These are phyloP conservation scores for Diplolepis rosae DNA, from an alignment of 2,888 invertebrate genomes.

Conservation along the genomic window DNA sequence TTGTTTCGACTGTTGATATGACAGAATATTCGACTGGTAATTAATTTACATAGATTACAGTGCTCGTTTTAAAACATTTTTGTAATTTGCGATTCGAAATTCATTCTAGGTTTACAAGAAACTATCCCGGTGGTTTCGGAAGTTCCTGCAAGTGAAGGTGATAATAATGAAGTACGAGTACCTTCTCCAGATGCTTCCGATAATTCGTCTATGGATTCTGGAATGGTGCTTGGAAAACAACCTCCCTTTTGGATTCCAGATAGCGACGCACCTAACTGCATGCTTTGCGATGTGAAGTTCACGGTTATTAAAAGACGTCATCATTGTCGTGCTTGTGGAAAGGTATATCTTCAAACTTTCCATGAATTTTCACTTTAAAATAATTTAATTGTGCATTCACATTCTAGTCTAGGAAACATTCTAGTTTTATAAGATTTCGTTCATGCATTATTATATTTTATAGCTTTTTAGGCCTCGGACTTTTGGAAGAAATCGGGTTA, in stretches of 20 bases:
- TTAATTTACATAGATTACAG: neutral
- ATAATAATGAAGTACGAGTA: conserved; percentile 57
- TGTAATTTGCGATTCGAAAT: neutral
- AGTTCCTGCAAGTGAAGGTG: conserved; percentile 54
- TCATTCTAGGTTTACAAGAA: conserved; percentile 52
- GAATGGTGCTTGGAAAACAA: conserved; percentile 80
- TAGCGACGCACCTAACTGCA: conserved; percentile 85
- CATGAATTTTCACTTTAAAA: conserved; percentile 4
- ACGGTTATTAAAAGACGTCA: conserved; percentile 88
- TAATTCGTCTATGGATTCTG: conserved; percentile 66
- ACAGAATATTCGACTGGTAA: conserved; percentile 56
- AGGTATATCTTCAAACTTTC: conserved; percentile 73
- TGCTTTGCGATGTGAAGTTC: conserved; percentile 88
- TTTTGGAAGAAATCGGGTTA: no score
- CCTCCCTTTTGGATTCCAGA: conserved; percentile 93
- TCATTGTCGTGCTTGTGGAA: conserved; percentile 91
- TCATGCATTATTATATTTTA: no score
- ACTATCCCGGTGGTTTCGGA: conserved; percentile 54
- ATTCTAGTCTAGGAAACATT: no score
- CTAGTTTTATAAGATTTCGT: conserved; percentile 18
- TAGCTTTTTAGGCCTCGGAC: no score
- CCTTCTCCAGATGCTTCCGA: conserved; percentile 66
- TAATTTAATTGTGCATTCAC: no score
- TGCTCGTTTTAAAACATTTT: neutral
- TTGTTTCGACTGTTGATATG: conserved; percentile 61